phyloP scores from a whole-genome alignment of 2,888 invertebrate species.

The Pelosia muscerda region DNA sequence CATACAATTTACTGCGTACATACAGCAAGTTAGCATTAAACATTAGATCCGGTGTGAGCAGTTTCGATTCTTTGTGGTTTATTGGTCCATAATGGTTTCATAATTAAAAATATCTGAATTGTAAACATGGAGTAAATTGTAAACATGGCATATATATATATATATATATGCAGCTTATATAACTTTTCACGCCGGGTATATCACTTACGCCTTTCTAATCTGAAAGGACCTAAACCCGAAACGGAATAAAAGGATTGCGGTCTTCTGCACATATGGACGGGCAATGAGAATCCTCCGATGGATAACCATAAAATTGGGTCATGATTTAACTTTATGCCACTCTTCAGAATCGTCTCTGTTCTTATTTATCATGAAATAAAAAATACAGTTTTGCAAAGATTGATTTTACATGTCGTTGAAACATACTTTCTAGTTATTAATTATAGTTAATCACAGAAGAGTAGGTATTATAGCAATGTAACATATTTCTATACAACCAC shows the following conservation, averaged over 20 bases:
- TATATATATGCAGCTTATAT: slow-evolving; percentile 1
- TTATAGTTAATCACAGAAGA: slow-evolving; percentile 8
- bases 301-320: slow-evolving; percentile 1
- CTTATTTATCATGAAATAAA: slow-evolving; percentile 1
- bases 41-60: slow-evolving; percentile 71
- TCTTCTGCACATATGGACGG: slow-evolving; percentile 4
- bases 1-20: slow-evolving; percentile 83
- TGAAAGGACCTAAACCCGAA: slow-evolving; percentile 4
- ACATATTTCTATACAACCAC: slow-evolving; percentile 32
- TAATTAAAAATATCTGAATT: neutral
- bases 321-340: slow-evolving; percentile 1
- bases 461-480: slow-evolving; percentile 13
- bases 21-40: slow-evolving; percentile 73
- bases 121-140: neutral
- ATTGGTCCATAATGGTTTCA: neutral
- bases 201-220: slow-evolving; percentile 2
- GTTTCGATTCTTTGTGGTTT: slow-evolving; percentile 52
- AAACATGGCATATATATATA: neutral
- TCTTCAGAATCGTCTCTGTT: neutral
- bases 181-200: neutral
- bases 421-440: no score
- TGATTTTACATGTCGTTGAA: no score
- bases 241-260: slow-evolving; percentile 4
- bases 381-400: neutral
- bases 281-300: neutral